A percentile compares a stretch with the other conserved stretches of the same genome.
These are phyloP conservation scores for Ranitomeya imitator DNA, from an alignment of 2,113 vertebrate species.

Conservation along the genomic window DNA sequence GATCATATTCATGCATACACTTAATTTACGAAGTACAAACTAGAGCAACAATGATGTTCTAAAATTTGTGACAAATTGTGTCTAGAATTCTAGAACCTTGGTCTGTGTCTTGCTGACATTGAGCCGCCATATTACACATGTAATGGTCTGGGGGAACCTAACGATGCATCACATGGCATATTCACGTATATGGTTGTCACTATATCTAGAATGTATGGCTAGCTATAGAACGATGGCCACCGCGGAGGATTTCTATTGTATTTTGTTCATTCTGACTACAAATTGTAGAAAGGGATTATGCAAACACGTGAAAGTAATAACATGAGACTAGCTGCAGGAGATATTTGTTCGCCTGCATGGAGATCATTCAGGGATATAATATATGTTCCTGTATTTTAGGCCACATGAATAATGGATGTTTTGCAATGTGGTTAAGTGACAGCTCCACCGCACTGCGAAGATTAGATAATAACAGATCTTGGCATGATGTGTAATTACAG, in stretches of 20 bases:
- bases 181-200: background rate
- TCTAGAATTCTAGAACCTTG: background rate
- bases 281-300: background rate
- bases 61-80: background rate
- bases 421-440: slow-evolving; percentile 42
- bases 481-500: slow-evolving; percentile 51
- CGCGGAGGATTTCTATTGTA: background rate
- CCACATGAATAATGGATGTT: slow-evolving; percentile 52
- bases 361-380: slow-evolving; percentile 27
- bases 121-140: background rate
- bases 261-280: background rate
- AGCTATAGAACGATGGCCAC: background rate
- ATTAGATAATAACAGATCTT: slow-evolving; percentile 48
- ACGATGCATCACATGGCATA: background rate
- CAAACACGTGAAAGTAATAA: background rate
- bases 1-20: no score
- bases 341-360: background rate
- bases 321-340: background rate
- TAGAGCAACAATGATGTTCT: background rate
- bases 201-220: background rate
- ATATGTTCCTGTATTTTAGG: slow-evolving; percentile 17
- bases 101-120: background rate
- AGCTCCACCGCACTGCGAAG: slow-evolving; percentile 14
- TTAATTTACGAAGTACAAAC: no score
- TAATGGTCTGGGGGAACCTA: background rate